phyloP scores from a whole-genome alignment of 2,888 invertebrate genomes.

The Augiades crinisus region DNA sequence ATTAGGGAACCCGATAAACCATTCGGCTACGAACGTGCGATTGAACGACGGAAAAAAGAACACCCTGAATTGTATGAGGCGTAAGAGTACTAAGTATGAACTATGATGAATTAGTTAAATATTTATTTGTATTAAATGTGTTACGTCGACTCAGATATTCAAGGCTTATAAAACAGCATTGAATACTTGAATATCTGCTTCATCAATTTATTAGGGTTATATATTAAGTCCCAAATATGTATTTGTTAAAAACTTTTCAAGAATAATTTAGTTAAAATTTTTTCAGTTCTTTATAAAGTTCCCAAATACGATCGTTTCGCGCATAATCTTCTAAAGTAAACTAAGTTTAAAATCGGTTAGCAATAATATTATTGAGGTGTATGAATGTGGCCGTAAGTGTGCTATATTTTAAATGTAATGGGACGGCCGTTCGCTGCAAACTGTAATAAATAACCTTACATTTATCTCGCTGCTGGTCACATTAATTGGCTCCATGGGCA shows the following conservation, averaged over 20 bases:
- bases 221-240: too few species aligned
- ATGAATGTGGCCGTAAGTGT: slow-evolving; percentile 49
- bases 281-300: not conserved
- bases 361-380: slow-evolving; percentile 48
- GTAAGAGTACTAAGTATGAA: slow-evolving; percentile 30
- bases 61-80: slow-evolving; percentile 65
- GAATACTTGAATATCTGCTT: too few species aligned
- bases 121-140: too few species aligned
- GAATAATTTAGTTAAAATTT: too few species aligned
- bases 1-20: slow-evolving; percentile 46
- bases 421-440: slow-evolving; percentile 56
- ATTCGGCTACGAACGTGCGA: slow-evolving; percentile 53
- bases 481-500: slow-evolving; percentile 61
- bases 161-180: too few species aligned
- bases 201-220: too few species aligned
- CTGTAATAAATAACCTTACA: slow-evolving; percentile 69
- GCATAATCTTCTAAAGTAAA: slow-evolving; percentile 21
- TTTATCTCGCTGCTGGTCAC: slow-evolving; percentile 61
- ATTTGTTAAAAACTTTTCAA: too few species aligned
- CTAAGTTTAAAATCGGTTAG: slow-evolving; percentile 36
- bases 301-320: not conserved
- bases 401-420: slow-evolving; percentile 71
- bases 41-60: slow-evolving; percentile 46
- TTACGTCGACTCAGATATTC: too few species aligned
- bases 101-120: too few species aligned